Evolutionary conservation across 2,888 invertebrate genomes (phyloP).

Genomic region (Pantelozetes paolii): DNA sequence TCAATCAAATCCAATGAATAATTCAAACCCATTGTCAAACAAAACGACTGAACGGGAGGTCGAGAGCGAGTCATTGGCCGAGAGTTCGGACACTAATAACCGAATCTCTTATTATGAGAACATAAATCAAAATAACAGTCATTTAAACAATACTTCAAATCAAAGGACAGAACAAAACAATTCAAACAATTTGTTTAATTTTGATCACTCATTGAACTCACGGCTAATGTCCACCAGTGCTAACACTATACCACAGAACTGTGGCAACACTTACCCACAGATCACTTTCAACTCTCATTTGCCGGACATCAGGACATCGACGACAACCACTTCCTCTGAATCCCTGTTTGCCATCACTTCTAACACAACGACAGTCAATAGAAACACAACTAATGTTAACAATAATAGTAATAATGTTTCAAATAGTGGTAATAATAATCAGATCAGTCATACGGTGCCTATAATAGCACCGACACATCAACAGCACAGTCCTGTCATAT

Average conservation of each 20-base stretch:
- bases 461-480: neutral
- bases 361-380: neutral
- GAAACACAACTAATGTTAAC: neutral
- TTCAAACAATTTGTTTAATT: constrained; percentile 26
- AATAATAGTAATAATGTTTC: neutral
- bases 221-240: neutral
- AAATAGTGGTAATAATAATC: neutral
- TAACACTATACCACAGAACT: no score
- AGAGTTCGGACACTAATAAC: neutral
- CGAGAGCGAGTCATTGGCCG: neutral
- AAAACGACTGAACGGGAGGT: neutral
- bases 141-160: neutral
- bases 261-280: constrained; percentile 16
- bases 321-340: neutral
- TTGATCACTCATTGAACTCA: neutral
- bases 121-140: neutral
- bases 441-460: constrained; percentile 15
- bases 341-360: neutral
- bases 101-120: constrained; percentile 23
- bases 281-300: constrained; percentile 27
- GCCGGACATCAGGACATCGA: neutral
- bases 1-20: constrained; percentile 25
- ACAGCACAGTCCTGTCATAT: constrained; percentile 3
- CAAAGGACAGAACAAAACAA: constrained; percentile 15
- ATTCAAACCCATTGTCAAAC: neutral